phyloP scores from a whole-genome alignment of 2,888 invertebrate species.

The Hetaerina titia region DNA sequence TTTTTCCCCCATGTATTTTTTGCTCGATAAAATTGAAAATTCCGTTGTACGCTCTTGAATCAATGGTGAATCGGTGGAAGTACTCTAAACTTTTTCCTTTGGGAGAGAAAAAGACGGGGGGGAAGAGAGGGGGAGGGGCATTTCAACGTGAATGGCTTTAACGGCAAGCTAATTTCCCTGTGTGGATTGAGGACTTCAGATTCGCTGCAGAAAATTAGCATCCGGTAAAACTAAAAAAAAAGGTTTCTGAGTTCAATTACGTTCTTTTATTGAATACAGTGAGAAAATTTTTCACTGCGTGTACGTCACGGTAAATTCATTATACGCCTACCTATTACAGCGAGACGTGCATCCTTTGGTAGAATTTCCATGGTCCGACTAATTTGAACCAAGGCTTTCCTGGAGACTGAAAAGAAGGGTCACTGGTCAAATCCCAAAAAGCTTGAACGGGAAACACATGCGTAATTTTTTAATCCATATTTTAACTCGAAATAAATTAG shows the following conservation, averaged over 20 bases:
- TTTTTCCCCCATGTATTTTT: not conserved
- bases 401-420: not conserved
- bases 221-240: not conserved
- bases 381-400: not conserved
- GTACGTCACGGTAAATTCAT: not conserved
- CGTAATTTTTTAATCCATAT: not conserved
- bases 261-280: not conserved
- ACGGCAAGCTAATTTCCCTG: not conserved
- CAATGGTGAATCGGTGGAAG: not conserved
- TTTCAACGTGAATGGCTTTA: not conserved
- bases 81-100: not conserved
- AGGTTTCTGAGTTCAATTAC: not conserved
- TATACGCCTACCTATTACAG: not conserved
- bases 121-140: not conserved
- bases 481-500: not conserved
- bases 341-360: not conserved
- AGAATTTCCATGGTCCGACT: not conserved
- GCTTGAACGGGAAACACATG: not conserved
- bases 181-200: not conserved
- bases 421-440: not conserved
- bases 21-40: not conserved
- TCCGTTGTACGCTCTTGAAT: not conserved
- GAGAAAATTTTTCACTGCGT: not conserved
- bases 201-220: not conserved
- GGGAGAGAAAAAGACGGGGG: not conserved